A percentile compares a stretch with the other conserved stretches of the same genome.
These are phyloP conservation scores for Drosophila nigricruria DNA, from an alignment of 2,888 invertebrate species.

Conservation along the genomic window DNA sequence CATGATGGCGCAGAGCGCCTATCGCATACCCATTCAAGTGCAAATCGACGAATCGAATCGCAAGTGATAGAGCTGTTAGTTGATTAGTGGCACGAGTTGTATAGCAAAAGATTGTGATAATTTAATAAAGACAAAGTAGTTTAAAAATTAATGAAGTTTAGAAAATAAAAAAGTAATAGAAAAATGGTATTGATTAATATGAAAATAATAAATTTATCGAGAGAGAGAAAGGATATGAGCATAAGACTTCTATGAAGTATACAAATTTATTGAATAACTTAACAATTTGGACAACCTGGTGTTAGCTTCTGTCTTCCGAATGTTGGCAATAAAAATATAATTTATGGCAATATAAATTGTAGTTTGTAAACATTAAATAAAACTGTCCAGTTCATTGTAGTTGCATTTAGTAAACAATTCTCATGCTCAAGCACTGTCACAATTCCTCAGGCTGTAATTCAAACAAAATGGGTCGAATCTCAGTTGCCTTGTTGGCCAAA, in stretches of 20 bases:
- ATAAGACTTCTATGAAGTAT: no score
- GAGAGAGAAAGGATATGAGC: not conserved
- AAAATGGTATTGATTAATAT: not conserved
- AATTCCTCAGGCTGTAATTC: slow-evolving; percentile 23
- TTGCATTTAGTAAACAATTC: slow-evolving; percentile 1
- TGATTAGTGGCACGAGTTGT: slow-evolving; percentile 18
- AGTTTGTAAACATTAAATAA: not conserved
- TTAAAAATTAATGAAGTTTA: slow-evolving; percentile 22
- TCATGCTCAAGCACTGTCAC: not conserved
- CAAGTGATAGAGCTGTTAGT: slow-evolving; percentile 16
- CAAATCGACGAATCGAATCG: slow-evolving; percentile 61
- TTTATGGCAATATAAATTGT: slow-evolving; percentile 2
- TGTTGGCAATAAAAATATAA: not conserved
- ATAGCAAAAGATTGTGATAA: slow-evolving; percentile 73
- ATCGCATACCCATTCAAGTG: slow-evolving; percentile 76
- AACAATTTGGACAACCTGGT: not conserved
- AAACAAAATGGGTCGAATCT: slow-evolving; percentile 43
- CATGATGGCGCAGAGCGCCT: slow-evolving; percentile 82
- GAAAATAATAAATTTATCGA: not conserved
- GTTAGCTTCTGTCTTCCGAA: no score
- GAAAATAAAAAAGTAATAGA: not conserved
- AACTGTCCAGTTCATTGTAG: not conserved
- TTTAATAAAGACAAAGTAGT: slow-evolving; percentile 60
- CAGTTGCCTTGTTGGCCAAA: slow-evolving; percentile 59
- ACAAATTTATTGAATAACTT: not conserved